Conservation (phyloP, 2,797 vertebrate species). For the Myotis pilosus region DNA sequence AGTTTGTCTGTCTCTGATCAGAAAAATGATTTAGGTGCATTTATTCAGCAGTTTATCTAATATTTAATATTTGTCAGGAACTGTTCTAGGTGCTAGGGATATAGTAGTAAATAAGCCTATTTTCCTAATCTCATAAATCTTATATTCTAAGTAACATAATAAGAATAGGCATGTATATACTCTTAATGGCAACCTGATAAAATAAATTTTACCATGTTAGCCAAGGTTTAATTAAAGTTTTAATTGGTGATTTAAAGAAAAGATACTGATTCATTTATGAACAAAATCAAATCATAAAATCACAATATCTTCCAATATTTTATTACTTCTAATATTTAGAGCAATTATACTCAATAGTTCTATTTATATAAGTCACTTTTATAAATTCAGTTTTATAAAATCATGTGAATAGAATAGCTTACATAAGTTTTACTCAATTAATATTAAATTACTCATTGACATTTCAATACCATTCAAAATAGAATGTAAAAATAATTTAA, state of each 20-base stretch:
- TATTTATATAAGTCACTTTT: background rate
- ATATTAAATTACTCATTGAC: background rate
- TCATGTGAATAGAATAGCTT: background rate
- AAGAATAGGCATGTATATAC: background rate
- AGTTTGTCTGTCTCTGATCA: background rate
- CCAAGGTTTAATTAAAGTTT: background rate
- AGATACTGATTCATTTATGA: background rate
- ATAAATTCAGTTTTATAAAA: background rate
- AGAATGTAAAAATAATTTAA: background rate
- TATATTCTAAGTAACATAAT: background rate
- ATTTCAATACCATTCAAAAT: constrained; percentile 9
- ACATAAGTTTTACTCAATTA: background rate
- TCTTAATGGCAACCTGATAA: background rate
- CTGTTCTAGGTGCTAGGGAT: background rate
- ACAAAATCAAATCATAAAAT: background rate
- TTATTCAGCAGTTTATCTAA: background rate
- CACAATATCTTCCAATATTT: background rate
- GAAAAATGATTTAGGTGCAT: background rate
- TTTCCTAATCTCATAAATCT: background rate
- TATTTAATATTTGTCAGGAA: background rate
- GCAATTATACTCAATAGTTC: background rate
- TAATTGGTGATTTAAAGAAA: background rate
- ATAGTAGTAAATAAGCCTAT: background rate
- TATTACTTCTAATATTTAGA: background rate
- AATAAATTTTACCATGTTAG: background rate